phyloP scores from a whole-genome alignment of 2,797 vertebrate genomes.

The Pteronotus mesoamericanus region DNA sequence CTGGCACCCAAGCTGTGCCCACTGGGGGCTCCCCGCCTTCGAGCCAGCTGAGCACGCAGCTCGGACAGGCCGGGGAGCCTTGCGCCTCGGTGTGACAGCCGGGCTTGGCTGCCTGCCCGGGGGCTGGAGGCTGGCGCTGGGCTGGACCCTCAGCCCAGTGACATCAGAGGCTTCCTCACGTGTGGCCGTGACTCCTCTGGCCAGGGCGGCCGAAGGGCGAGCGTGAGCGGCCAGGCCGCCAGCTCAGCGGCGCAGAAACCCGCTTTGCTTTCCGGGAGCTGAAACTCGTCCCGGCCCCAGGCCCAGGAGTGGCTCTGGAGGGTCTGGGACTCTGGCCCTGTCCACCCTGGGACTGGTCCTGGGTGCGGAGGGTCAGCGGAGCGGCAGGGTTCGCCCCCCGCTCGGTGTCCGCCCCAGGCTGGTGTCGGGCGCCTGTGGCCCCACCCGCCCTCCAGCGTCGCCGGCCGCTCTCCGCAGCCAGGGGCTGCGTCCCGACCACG shows the following conservation, averaged over 20 bases:
- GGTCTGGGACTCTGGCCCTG: not conserved
- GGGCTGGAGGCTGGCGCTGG: not conserved
- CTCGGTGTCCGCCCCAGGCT: not conserved
- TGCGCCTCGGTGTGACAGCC: not conserved
- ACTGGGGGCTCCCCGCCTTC: not conserved
- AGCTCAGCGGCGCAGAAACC: not conserved
- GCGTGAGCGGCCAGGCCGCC: not conserved
- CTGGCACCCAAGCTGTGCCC: not conserved
- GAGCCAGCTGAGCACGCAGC: not conserved
- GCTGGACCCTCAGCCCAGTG: not conserved
- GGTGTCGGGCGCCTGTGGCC: not conserved
- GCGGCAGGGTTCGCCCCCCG: not conserved
- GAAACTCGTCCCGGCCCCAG: not conserved
- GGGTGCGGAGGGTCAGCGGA: fast-evolving
- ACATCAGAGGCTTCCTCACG: not conserved
- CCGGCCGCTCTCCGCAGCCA: not conserved
- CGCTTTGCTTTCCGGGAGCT: not conserved
- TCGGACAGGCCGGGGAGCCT: not conserved
- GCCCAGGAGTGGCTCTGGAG: not conserved
- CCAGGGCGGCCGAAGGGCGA: not conserved
- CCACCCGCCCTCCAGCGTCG: no score
- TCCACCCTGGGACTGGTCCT: not conserved
- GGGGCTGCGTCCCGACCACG: not conserved
- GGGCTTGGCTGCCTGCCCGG: not conserved
- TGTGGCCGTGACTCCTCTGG: not conserved